Evolutionary conservation across 2,888 invertebrate genomes (phyloP).

Genomic region (Leptarthrus brevirostris): DNA sequence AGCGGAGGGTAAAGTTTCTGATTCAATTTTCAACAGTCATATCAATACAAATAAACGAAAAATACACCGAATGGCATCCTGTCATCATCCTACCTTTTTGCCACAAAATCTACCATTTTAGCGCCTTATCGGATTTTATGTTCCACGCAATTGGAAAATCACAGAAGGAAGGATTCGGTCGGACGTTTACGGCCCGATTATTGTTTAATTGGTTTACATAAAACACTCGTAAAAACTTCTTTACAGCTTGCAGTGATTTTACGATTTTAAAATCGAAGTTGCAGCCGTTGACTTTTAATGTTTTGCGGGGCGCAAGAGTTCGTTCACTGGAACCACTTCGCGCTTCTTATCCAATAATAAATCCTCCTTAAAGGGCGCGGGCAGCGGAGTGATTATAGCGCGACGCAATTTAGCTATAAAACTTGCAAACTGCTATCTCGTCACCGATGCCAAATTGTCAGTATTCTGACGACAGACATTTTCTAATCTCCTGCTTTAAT

Average conservation of each 20-base stretch:
- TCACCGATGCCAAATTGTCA: too few relatives aligned
- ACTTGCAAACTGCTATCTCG: conserved; percentile 1
- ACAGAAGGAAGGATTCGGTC: conserved; percentile 24
- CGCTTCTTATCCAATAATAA: neutral
- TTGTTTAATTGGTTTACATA: conserved; percentile 48
- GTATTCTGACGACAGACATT: too few relatives aligned
- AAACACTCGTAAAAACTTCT: conserved; percentile 40
- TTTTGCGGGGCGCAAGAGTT: neutral
- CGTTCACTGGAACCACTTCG: neutral
- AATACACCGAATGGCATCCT: too few relatives aligned
- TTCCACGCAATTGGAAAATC: neutral
- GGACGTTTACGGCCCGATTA: conserved; percentile 35
- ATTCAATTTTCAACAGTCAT: too few relatives aligned
- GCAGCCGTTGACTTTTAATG: neutral
- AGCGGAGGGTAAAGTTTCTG: too few relatives aligned
- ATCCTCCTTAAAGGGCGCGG: neutral
- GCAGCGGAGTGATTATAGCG: neutral
- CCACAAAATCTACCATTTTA: conserved; percentile 24
- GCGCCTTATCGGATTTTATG: conserved; percentile 17
- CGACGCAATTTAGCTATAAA: conserved; percentile 4
- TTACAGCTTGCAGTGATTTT: conserved; percentile 41
- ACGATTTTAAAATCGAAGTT: conserved; percentile 35
- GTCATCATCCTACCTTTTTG: neutral
- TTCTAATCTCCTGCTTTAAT: conserved; percentile 18
- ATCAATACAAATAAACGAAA: too few relatives aligned